These are phyloP conservation scores for Zaprionus lachaisei DNA, from an alignment of 1,140 invertebrate species.

Conservation along the genomic window DNA sequence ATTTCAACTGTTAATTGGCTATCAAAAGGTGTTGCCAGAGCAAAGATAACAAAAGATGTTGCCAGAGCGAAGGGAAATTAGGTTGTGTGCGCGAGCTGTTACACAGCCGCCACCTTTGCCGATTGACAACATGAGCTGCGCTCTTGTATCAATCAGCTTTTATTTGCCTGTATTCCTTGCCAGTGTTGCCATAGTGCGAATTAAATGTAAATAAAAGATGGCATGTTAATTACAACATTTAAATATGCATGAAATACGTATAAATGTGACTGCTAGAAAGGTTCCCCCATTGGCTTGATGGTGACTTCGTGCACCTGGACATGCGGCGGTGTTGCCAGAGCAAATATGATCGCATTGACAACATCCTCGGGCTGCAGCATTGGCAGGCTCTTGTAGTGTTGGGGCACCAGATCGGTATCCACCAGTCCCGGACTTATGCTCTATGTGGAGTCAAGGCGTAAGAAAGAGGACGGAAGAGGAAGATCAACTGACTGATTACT, in stretches of 20 bases:
- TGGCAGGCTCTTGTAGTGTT: conserved; percentile 52
- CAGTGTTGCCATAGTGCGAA: not conserved
- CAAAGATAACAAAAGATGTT: no score
- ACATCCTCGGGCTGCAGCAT: conserved; percentile 85
- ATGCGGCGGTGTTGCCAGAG: conserved; percentile 85
- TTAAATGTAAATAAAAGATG: not conserved
- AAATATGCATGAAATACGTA: not conserved
- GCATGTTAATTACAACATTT: not conserved
- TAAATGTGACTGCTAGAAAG: conserved; percentile 38
- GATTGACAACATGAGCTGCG: not conserved
- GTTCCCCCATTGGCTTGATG: conserved; percentile 77
- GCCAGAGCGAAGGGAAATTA: not conserved
- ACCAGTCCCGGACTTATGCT: conserved; percentile 87
- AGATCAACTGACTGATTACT: conserved; percentile 50
- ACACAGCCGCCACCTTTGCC: not conserved
- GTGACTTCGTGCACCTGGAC: conserved; percentile 85
- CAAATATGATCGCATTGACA: conserved; percentile 85
- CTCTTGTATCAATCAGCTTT: not conserved
- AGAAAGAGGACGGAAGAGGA: conserved; percentile 4
- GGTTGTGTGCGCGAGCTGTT: not conserved
- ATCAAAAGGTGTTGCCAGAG: no score
- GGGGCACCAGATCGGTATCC: conserved; percentile 85
- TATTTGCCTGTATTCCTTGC: not conserved
- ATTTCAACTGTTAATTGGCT: no score
- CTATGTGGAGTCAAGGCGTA: conserved; percentile 50